These are phyloP conservation scores for Graptemys geographica DNA, from an alignment of 2,797 vertebrate genomes.

Conservation along the genomic window DNA sequence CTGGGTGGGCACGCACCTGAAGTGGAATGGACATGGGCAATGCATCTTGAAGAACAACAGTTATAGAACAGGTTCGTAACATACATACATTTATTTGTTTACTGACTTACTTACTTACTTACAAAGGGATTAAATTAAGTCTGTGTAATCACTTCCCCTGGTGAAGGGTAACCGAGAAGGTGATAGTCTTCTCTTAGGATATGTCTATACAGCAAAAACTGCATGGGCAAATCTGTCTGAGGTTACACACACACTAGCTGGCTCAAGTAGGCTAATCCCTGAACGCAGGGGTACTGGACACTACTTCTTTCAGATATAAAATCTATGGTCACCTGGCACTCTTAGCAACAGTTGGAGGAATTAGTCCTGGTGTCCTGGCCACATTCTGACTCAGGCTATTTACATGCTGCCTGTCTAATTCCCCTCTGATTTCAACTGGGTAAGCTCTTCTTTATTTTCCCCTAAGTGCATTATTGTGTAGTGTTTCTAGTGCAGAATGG, in stretches of 20 bases:
- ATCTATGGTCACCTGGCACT: not conserved
- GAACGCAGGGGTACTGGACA: not conserved
- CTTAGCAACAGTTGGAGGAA: not conserved
- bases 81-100: too few relatives aligned
- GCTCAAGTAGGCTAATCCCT: not conserved
- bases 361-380: not conserved
- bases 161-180: not conserved
- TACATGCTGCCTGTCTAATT: not conserved
- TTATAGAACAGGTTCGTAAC: too few relatives aligned
- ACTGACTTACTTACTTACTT: too few relatives aligned
- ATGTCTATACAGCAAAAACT: not conserved
- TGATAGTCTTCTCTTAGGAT: not conserved
- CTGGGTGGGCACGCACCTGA: too few relatives aligned
- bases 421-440: not conserved
- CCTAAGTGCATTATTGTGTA: rapidly evolving
- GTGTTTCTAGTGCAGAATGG: not conserved
- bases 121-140: not conserved
- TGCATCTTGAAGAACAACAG: too few relatives aligned
- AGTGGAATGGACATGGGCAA: too few relatives aligned
- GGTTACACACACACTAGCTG: not conserved
- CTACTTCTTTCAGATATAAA: not conserved
- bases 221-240: not conserved
- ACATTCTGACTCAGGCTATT: not conserved
- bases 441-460: not conserved
- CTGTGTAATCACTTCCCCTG: not conserved